Base-by-base conservation (phyloP, 2,888 invertebrate genomes). In the Norana najaformis region DNA sequence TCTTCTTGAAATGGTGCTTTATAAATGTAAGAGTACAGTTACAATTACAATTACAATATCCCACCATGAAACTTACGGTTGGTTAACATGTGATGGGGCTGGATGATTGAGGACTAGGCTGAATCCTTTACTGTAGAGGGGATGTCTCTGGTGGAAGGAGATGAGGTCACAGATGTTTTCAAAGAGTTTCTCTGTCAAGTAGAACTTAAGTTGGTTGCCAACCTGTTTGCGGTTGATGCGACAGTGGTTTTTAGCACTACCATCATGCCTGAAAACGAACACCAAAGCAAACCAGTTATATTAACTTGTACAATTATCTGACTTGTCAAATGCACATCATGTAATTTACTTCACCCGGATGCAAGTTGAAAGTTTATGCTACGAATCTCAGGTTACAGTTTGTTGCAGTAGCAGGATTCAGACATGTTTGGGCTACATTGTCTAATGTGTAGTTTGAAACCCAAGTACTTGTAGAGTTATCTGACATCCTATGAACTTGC, bases 91-190 rank as follows among this genome's bases (percentile, higher is more conserved):
- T 94, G 97, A 97, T 0, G 98, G 98, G 3, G 98, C 98, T 0
- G 98, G 98, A 94, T 98, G 97, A 93, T 96, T 96, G 0, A 99
- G 95, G 0, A 96, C 97, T 92, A 98, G 97, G 41, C 97, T 96
- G 95, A 98, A 98, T 95, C 98, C 97, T 94, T 97, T 97, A 94
- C 98, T 98, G 82, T 97, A 96, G 89, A 99, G 95, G 90, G 98
- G 97, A 95, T 97, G 96, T 92, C 96, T 96, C 90, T 97, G 96
- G 95, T 99, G 98, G 95, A 98, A 97, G 47, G 97, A 97, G 91
- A 99, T 98, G 90, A 99, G 95, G 93, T 97, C 97, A 94, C 98
- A 98, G 11, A 99, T 95, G 93, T 97, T 98, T 94, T 98, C 98
- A 94, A 98, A 99, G 92, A 97, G 96, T 90, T 97, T 96, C 11